phyloP scores from a whole-genome alignment of 2,888 invertebrate genomes.

The Cryptosula pallasiana region DNA sequence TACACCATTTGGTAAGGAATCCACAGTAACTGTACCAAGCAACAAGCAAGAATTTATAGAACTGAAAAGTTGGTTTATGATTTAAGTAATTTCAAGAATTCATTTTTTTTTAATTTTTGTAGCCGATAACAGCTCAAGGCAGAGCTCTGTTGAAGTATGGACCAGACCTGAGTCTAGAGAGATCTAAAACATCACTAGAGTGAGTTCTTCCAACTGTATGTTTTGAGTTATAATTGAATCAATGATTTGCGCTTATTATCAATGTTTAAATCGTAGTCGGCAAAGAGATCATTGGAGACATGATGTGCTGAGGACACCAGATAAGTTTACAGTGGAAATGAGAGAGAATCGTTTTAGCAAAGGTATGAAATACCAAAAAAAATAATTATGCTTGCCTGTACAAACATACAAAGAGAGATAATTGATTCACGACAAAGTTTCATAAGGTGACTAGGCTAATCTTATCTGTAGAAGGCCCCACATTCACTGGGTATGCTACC shows the following conservation, averaged over 20 bases:
- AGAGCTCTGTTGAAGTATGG: background rate
- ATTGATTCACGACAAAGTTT: too few species aligned
- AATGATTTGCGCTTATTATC: background rate
- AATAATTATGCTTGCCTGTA: too few species aligned
- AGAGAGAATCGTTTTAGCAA: too few species aligned
- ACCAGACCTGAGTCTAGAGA: background rate
- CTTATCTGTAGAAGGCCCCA: background rate
- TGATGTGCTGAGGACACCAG: constrained; percentile 2
- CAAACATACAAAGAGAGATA: too few species aligned
- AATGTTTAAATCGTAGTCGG: background rate
- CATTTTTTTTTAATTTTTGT: too few species aligned
- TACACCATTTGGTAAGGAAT: constrained; percentile 13
- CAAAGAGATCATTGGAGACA: constrained; percentile 13
- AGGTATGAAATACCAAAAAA: too few species aligned
- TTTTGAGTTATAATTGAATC: background rate
- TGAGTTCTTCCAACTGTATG: background rate
- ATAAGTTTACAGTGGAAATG: constrained; percentile 12
- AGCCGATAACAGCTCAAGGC: constrained; percentile 18
- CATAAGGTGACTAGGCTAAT: too few species aligned
- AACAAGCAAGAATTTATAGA: too few species aligned
- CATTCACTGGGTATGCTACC: constrained; percentile 44
- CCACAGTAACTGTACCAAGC: too few species aligned
- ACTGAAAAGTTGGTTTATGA: too few species aligned
- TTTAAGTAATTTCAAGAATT: too few species aligned
- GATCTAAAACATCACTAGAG: background rate